A percentile compares a stretch with the other conserved stretches of the same genome.
These are phyloP conservation scores for Drosophila nigritarsus DNA, from an alignment of 2,888 invertebrate genomes.

Conservation along the genomic window DNA sequence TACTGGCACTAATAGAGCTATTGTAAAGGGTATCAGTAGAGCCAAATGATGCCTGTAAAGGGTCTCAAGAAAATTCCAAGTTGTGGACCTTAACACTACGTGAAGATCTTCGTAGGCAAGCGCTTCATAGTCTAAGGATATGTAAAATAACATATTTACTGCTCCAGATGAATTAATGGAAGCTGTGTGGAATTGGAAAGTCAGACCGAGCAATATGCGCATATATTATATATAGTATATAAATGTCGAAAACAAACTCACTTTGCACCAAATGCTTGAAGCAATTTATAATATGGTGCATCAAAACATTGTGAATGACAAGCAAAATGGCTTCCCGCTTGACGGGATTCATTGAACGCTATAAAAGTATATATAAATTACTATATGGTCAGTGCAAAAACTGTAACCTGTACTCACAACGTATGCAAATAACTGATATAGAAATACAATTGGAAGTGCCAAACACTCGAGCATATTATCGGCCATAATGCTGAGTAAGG, in stretches of 20 bases:
- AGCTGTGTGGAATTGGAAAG: slow-evolving; percentile 19
- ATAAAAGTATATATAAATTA: background rate
- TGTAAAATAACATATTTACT: slow-evolving; percentile 58
- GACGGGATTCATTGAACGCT: slow-evolving; percentile 45
- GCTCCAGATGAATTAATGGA: slow-evolving; percentile 46
- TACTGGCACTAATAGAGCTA: slow-evolving; percentile 58
- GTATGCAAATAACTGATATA: slow-evolving; percentile 23
- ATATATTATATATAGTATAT: background rate
- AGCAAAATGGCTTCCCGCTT: slow-evolving; percentile 51
- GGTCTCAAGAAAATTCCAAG: slow-evolving; percentile 57
- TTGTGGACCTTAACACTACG: slow-evolving; percentile 35
- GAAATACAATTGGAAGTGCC: slow-evolving; percentile 25
- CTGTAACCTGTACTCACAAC: slow-evolving; percentile 27
- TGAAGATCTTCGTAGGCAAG: slow-evolving; percentile 38
- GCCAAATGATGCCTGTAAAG: slow-evolving; percentile 60
- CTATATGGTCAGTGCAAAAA: background rate
- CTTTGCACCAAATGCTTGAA: slow-evolving; percentile 61
- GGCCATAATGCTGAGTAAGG: slow-evolving; percentile 23
- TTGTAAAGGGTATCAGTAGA: slow-evolving; percentile 48
- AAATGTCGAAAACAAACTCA: slow-evolving; percentile 8
- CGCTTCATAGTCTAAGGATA: slow-evolving; percentile 54
- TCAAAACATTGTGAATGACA: slow-evolving; percentile 43
- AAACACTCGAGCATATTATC: slow-evolving; percentile 44
- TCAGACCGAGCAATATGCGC: background rate
- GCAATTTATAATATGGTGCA: slow-evolving; percentile 59